Percentiles rank a stretch among this genome's conserved stretches.
These are phyloP conservation scores for Acanthornis magna DNA, from an alignment of 2,797 vertebrate genomes.

Conservation along the genomic window DNA sequence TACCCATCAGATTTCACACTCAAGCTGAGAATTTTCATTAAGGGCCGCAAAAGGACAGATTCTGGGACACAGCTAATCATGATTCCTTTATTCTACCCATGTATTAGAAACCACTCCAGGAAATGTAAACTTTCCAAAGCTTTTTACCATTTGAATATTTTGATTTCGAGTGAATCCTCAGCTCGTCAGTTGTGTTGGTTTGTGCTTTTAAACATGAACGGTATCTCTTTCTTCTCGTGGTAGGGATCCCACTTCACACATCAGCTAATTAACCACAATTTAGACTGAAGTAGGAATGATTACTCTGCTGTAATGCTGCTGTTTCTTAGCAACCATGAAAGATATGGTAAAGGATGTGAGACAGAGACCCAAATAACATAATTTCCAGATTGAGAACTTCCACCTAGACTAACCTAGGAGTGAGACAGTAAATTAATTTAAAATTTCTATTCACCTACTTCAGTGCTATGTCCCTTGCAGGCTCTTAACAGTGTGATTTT, in stretches of 20 bases:
- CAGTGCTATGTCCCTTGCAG: not conserved
- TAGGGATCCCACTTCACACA: constrained; percentile 39
- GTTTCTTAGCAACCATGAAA: constrained; percentile 60
- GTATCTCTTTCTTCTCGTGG: not conserved
- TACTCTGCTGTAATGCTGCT: constrained; percentile 27
- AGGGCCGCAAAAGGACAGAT: not conserved
- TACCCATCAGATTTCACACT: constrained; percentile 6
- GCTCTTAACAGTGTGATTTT: not conserved
- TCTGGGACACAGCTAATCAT: not conserved
- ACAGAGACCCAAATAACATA: constrained; percentile 26
- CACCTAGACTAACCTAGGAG: not conserved
- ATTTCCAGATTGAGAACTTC: constrained; percentile 26
- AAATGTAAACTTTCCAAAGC: not conserved
- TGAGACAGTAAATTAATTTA: not conserved
- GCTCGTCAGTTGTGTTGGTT: not conserved
- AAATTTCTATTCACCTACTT: not conserved
- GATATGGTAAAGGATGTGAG: not conserved
- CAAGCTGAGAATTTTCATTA: constrained; percentile 49
- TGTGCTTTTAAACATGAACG: not conserved
- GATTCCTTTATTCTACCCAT: not conserved
- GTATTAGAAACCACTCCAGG: not conserved
- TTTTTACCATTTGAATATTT: not conserved
- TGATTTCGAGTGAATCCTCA: not conserved
- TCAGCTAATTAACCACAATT: constrained; percentile 36
- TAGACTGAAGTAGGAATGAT: constrained; percentile 15